Evolutionary conservation across 2,888 invertebrate genomes (phyloP), one percentile per base, ranked within the genome.

Genomic region (Chirona hameri): DNA sequence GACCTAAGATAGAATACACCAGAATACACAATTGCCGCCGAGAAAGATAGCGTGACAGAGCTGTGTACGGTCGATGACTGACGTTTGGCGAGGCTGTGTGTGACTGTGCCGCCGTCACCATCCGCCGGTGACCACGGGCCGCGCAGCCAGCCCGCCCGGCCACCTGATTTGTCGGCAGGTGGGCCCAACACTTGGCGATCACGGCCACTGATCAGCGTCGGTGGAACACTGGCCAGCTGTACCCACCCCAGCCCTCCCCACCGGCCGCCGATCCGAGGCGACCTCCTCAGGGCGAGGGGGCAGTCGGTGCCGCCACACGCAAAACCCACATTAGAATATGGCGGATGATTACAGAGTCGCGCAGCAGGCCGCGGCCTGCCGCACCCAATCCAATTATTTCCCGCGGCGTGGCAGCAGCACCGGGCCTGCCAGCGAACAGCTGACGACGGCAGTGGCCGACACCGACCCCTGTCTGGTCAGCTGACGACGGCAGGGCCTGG

Each of bases 271-370:
- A 24, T 21, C 7, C n/a, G 60, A 39, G 39, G 39, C 2, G 39
- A 39, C 39, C 39, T 7, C 69, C 15, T 27, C 29, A 10, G 12
- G 72, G 18, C n/a, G 72, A 14, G 72, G 18, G 29, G 72, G 15
- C 18, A 31, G 72, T 18, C 27, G 12, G 27, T 27, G 9, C 65
- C 27, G 31, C 5, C 18, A 18, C 72, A 72, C 72, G 72, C 72
- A 72, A 72, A 72, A 31, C 72, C 14, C 72, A 72, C 72, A 72
- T 72, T 72, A 72, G 31, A 72, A 72, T 72, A 72, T 72, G 72
- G 31, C 72, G 72, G 72, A 27, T 72, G 72, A 72, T 72, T 72
- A 72, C 31, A 72, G 72, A 29, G 72, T 9, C 72, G 31, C 31
- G 18, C 3, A 14, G 72, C 69, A 27, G 2, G 69, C 9, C 29